Conservation (phyloP, 2,797 vertebrate genomes). For the Gila robusta region DNA sequence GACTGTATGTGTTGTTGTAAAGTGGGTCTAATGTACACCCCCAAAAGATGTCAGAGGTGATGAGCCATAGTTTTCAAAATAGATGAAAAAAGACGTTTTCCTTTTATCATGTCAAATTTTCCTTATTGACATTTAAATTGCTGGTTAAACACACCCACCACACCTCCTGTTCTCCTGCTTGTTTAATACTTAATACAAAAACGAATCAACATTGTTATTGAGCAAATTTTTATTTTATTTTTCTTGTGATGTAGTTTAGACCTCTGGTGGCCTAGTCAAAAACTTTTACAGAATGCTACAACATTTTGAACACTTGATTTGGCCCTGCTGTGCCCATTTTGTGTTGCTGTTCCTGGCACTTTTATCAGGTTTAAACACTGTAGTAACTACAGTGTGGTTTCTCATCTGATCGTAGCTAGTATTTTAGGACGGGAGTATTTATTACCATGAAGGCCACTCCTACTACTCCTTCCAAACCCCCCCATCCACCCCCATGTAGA, state of each 20-base stretch:
- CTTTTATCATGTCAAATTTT: constrained; percentile 11
- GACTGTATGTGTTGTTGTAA: background rate
- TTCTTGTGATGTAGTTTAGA: background rate
- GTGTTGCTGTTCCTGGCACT: background rate
- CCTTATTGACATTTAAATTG: constrained; percentile 36
- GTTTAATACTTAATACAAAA: background rate
- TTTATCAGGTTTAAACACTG: background rate
- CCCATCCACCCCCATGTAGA: constrained; percentile 4
- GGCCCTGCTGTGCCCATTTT: background rate
- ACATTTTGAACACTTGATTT: background rate
- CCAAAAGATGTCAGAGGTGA: background rate
- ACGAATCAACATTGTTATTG: background rate
- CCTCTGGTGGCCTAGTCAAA: background rate
- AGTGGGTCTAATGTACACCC: background rate
- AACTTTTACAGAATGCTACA: background rate
- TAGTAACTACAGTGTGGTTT: constrained; percentile 10
- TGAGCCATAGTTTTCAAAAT: constrained; percentile 5
- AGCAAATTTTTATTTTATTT: background rate
- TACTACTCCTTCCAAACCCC: constrained; percentile 36
- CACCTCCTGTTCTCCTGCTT: background rate
- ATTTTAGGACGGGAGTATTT: constrained; percentile 48
- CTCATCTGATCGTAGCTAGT: constrained; percentile 30
- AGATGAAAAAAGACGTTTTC: constrained; percentile 1
- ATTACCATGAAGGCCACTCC: constrained; percentile 28
- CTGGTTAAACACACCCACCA: constrained; percentile 30